Evolutionary conservation across 2,888 invertebrate species (phyloP).

Genomic region (Orchestes rusci): DNA sequence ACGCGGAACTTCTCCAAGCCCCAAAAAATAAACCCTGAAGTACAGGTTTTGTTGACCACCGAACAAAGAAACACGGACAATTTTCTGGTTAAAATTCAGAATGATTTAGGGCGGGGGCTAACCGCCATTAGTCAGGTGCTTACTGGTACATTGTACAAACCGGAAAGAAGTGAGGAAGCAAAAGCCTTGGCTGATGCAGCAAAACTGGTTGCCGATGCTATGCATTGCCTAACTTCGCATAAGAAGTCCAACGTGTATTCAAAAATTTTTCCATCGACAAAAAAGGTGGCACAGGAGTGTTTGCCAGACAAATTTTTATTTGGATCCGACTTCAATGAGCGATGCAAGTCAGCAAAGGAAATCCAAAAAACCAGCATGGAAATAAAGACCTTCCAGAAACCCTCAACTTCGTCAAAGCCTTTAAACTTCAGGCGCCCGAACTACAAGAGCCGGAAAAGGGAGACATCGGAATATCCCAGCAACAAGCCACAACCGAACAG

Average conservation of each 20-base stretch:
- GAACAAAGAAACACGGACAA: neutral
- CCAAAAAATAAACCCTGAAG: neutral
- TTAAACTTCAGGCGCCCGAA: neutral
- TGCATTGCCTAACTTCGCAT: neutral
- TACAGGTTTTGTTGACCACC: neutral
- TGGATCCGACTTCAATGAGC: neutral
- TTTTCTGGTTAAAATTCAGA: slow-evolving; percentile 1
- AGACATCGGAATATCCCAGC: neutral
- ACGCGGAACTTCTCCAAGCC: neutral
- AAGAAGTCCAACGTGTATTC: neutral
- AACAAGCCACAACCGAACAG: neutral
- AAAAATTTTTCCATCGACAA: neutral
- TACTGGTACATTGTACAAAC: neutral
- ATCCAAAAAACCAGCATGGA: neutral
- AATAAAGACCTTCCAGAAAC: neutral
- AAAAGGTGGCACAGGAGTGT: neutral
- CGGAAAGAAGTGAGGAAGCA: neutral
- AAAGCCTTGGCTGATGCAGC: neutral
- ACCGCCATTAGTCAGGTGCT: neutral
- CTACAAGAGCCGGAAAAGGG: neutral
- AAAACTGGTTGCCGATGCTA: neutral
- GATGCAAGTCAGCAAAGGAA: neutral
- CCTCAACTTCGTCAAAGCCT: neutral
- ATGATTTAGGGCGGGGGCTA: neutral
- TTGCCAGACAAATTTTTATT: neutral